Conservation (phyloP, 2,113 vertebrate species). For the Indicator maculatus region DNA sequence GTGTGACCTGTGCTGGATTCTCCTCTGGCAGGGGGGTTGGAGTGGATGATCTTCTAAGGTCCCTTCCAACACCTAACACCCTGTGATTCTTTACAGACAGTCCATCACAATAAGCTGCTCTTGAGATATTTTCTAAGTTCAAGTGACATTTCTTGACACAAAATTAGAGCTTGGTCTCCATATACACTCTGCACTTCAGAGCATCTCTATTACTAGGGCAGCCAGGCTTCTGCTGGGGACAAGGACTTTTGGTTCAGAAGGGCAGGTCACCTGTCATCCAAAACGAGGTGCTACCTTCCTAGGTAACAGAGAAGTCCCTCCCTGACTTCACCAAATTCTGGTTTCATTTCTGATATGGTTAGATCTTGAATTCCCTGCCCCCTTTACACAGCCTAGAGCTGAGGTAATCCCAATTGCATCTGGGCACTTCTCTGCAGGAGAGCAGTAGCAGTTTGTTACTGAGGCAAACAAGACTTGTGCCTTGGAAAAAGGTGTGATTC, state of each 20-base stretch:
- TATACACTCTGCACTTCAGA: neutral
- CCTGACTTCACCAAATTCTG: neutral
- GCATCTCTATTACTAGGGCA: neutral
- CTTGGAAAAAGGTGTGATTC: neutral
- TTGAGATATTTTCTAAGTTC: constrained; percentile 7
- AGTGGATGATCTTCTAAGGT: too few species aligned
- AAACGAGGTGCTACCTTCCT: neutral
- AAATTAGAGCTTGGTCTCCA: neutral
- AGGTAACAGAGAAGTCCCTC: neutral
- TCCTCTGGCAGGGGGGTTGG: too few species aligned
- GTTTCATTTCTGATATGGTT: neutral
- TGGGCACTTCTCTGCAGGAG: neutral
- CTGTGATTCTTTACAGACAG: constrained; percentile 1
- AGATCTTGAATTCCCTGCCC: neutral
- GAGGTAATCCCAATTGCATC: neutral
- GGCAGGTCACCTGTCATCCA: neutral
- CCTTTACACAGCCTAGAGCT: neutral
- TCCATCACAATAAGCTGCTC: neutral
- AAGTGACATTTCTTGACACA: neutral
- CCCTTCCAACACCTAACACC: too few species aligned
- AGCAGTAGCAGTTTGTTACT: neutral
- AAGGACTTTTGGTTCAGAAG: fast-evolving
- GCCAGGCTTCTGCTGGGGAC: neutral
- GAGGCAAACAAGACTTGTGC: neutral
- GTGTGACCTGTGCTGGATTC: too few species aligned